Evolutionary conservation across 2,888 invertebrate species (phyloP).

Genomic region (Caenorhabditis imperialis): DNA sequence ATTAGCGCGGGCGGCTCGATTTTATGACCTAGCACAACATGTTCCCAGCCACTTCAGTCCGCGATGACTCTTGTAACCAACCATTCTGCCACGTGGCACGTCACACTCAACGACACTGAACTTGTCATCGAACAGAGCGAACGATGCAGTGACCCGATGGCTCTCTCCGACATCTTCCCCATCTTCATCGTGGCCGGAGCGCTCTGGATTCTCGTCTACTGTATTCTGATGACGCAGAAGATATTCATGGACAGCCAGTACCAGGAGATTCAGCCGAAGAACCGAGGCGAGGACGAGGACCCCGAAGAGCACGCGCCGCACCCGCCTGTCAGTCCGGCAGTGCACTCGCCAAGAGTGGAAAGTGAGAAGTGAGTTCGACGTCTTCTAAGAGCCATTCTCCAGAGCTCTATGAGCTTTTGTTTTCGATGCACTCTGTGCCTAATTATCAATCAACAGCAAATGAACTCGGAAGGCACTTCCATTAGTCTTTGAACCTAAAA

Average conservation of each 20-base stretch:
- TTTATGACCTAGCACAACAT: conserved; percentile 45
- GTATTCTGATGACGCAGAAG: conserved; percentile 57
- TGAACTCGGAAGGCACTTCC: too few species aligned
- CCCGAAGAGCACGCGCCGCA: conserved; percentile 12
- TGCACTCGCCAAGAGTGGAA: conserved; percentile 14
- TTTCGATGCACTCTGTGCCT: too few species aligned
- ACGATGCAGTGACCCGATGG: conserved; percentile 35
- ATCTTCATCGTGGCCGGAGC: conserved; percentile 49
- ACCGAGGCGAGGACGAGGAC: conserved; percentile 28
- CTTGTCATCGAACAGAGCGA: conserved; percentile 7
- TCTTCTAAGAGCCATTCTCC: too few species aligned
- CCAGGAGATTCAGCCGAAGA: conserved; percentile 45
- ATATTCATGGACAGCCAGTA: conserved; percentile 47
- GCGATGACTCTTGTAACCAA: conserved; percentile 16
- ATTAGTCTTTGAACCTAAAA: too few species aligned
- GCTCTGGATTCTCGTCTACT: conserved; percentile 54
- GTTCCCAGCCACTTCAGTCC: conserved; percentile 32
- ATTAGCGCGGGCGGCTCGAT: conserved; percentile 23
- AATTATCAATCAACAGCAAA: too few species aligned
- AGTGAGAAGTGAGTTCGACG: conserved; percentile 15
- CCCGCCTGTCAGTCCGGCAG: neutral
- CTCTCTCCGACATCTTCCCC: conserved; percentile 51
- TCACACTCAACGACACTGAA: conserved; percentile 2
- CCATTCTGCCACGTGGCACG: conserved; percentile 5
- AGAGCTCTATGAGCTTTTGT: too few species aligned